phyloP scores from a whole-genome alignment of 2,888 invertebrate genomes.

The Leptarthrus brevirostris region DNA sequence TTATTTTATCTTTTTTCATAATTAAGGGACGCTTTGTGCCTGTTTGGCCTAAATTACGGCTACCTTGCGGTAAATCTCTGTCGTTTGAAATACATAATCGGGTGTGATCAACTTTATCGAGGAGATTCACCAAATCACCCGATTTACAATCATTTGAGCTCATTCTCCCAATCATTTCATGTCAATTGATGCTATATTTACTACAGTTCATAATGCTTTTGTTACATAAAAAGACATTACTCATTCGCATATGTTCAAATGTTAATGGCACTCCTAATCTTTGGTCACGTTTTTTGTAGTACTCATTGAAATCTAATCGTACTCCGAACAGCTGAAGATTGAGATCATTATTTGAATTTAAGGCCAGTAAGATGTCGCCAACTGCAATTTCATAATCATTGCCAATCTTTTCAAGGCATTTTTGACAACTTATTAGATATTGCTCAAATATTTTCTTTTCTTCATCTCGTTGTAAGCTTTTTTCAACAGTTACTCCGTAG shows the following conservation, averaged over 20 bases:
- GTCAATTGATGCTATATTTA: constrained; percentile 57
- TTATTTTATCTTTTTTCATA: constrained; percentile 50
- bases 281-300: constrained; percentile 86
- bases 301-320: constrained; percentile 94
- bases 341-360: constrained; percentile 85
- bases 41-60: neutral
- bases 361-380: constrained; percentile 83
- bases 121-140: neutral
- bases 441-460: constrained; percentile 64
- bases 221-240: constrained; percentile 66
- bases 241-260: constrained; percentile 74
- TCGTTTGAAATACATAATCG: neutral
- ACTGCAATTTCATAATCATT: constrained; percentile 78
- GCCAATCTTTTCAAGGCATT: constrained; percentile 62
- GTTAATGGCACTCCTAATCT: constrained; percentile 78
- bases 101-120: neutral
- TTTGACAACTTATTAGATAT: constrained; percentile 58
- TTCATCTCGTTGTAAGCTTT: constrained; percentile 64
- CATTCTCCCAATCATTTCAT: constrained; percentile 36
- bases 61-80: neutral
- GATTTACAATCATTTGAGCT: neutral
- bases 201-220: constrained; percentile 55
- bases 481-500: constrained; percentile 63
- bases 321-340: constrained; percentile 91
- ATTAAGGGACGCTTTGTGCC: constrained; percentile 47